These are phyloP conservation scores for Nicator chloris DNA, from an alignment of 2,113 vertebrate species.

Conservation along the genomic window DNA sequence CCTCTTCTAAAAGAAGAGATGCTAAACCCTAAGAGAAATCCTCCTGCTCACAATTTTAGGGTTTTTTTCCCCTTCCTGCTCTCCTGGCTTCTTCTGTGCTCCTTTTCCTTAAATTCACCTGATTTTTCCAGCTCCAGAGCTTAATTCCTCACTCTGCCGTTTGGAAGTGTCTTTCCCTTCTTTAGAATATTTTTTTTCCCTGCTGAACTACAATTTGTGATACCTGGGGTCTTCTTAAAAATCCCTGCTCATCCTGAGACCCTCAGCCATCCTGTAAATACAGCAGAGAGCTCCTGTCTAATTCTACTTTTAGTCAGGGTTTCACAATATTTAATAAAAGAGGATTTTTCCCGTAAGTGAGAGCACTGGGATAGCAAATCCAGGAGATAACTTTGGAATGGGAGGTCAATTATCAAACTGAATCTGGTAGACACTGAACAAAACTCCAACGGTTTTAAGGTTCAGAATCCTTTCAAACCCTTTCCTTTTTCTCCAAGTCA, in stretches of 20 bases:
- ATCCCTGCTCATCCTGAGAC: neutral
- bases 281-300: neutral
- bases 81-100: neutral
- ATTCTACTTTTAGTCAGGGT: neutral
- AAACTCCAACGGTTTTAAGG: neutral
- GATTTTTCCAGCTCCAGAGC: neutral
- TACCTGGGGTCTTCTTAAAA: neutral
- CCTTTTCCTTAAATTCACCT: neutral
- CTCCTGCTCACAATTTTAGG: neutral
- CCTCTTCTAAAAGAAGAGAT: neutral
- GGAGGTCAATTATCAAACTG: neutral
- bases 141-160: neutral
- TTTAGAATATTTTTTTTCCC: neutral
- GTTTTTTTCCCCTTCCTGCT: neutral
- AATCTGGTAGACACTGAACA: neutral
- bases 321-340: neutral
- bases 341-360: neutral
- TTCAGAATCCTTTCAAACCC: neutral
- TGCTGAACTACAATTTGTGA: neutral
- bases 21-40: neutral
- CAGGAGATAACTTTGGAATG: neutral
- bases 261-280: neutral
- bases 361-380: neutral
- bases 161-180: neutral
- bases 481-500: neutral